Evolutionary conservation across 2,888 invertebrate species (phyloP).

Genomic region (Oxycera nigricornis): DNA sequence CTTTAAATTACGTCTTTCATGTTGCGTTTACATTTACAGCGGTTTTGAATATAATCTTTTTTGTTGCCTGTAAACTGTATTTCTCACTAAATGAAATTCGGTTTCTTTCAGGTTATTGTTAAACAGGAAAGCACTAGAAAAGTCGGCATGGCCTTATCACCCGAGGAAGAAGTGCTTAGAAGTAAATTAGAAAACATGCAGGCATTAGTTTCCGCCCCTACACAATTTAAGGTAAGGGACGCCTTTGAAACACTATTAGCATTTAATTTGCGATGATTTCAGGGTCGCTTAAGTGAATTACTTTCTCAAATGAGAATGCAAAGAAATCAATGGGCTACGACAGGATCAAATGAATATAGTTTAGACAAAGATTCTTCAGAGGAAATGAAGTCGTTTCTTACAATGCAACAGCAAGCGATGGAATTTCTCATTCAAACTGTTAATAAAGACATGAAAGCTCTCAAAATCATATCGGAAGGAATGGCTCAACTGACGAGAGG

Average conservation of each 20-base stretch:
- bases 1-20: no score
- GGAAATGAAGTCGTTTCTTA: constrained; percentile 78
- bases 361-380: constrained; percentile 78
- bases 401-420: constrained; percentile 89
- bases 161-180: constrained; percentile 89
- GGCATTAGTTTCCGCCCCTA: constrained; percentile 87
- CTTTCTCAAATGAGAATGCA: constrained; percentile 85
- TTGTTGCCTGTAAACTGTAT: no score
- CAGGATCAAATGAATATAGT: constrained; percentile 75
- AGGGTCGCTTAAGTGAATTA: constrained; percentile 90
- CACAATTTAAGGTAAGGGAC: constrained; percentile 80
- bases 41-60: no score
- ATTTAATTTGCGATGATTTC: constrained; percentile 37
- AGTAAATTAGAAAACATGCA: constrained; percentile 87
- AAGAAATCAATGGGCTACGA: constrained; percentile 67
- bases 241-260: constrained; percentile 19
- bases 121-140: constrained; percentile 89
- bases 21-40: no score
- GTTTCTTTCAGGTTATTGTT: constrained; percentile 79
- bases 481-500: constrained; percentile 67
- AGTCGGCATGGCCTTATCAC: constrained; percentile 83
- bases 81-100: no score
- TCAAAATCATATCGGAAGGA: constrained; percentile 81
- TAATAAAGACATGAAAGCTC: constrained; percentile 77
- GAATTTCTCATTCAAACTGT: constrained; percentile 84